Conservation (phyloP, 2,113 vertebrate genomes). For the Marmota monax region DNA sequence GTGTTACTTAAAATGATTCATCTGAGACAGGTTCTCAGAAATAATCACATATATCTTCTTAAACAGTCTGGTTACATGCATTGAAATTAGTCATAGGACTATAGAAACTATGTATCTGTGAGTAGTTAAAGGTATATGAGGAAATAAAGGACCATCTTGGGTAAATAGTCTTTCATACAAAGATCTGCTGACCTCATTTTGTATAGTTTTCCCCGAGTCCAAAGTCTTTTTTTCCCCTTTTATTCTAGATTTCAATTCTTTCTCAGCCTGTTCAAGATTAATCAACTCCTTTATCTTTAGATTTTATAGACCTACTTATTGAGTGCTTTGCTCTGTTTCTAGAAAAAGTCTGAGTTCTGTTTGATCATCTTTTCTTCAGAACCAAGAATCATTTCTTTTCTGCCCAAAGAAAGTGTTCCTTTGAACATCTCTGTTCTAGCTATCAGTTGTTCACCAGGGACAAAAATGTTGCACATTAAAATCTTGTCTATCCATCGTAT, state of each 20-base stretch:
- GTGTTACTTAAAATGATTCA: conserved; percentile 23
- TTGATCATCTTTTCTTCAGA: background rate
- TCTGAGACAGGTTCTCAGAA: background rate
- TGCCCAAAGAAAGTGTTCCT: background rate
- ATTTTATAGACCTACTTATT: background rate
- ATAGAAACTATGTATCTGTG: background rate
- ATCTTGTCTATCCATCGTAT: background rate
- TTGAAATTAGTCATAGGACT: background rate
- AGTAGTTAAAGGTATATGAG: background rate
- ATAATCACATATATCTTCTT: conserved; percentile 36
- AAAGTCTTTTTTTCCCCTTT: background rate
- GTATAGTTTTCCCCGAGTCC: background rate
- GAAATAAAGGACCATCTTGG: background rate
- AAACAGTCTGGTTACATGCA: background rate
- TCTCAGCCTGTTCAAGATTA: background rate
- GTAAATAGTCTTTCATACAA: background rate
- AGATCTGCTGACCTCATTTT: background rate
- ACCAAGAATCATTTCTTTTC: background rate
- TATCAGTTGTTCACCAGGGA: background rate
- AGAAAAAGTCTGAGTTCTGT: background rate
- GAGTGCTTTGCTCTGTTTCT: conserved; percentile 12
- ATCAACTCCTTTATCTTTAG: background rate
- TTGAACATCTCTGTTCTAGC: background rate
- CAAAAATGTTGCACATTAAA: background rate
- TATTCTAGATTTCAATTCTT: background rate